Base-by-base conservation (phyloP, 2,888 invertebrate species). In the Stenurella melanura region DNA sequence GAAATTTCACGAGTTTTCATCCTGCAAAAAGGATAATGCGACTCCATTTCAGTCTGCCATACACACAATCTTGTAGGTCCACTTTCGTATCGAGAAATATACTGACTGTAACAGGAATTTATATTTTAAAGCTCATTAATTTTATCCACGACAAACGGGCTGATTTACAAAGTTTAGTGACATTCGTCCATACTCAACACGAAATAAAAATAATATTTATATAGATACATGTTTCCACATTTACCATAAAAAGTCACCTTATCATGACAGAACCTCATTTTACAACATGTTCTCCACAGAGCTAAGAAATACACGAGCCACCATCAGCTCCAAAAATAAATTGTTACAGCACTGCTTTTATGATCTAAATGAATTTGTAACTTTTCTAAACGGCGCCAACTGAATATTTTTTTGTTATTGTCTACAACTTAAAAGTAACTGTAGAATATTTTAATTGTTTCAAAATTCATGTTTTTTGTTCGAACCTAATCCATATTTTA, bases 121-220 rank as follows among this genome's bases (percentile, higher is more conserved):
- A 9, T 15, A 56, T 18, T 17, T 56, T 56, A 56, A 56, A 56
- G n/a, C n/a, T 56, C 1, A 56, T 18, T 6, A 15, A 10, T 9
- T 56, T 56, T 56, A 56, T 18, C 18, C 18, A 56, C 18, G n/a
- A 56, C 1, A 56, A 56, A 56, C 5, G 12, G n/a, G n/a, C 12
- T 17, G 12, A 7, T 7, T 56, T 15, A 56, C 56, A 56, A 56
- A 18, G 18, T 56, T 56, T 56, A 56, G 56, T 15, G 56, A 56
- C 1, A 56, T 56, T 56, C 56, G 5, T 18, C n/a, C 56, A 56
- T 56, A 56, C n/a, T 56, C 56, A 56, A 56, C n/a, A 11, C 7
- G 56, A 56, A 56, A 56, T n/a, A 56, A 56, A 38, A 38, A 38
- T 56, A 56, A 56, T 18, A 9, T 56, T 56, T 18, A 56, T 7